These are phyloP conservation scores for Contarinia nasturtii DNA, from an alignment of 1,140 invertebrate species.

Conservation along the genomic window DNA sequence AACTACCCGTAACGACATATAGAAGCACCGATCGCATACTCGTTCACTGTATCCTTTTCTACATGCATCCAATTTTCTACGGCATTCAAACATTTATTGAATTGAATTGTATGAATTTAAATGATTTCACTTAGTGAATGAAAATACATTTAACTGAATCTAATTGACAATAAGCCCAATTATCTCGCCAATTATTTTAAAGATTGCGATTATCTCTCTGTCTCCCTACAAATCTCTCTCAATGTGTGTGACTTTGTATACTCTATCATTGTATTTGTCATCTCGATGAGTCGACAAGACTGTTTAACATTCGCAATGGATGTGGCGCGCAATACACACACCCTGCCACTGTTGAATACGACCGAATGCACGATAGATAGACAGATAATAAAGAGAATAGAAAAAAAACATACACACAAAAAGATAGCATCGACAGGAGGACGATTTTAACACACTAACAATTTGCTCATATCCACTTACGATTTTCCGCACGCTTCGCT, in stretches of 20 bases:
- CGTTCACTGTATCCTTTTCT: too few species aligned
- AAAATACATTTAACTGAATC: too few species aligned
- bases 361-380: too few species aligned
- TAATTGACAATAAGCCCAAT: conserved; percentile 4
- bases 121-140: too few species aligned
- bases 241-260: neutral
- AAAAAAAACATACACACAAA: neutral
- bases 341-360: neutral
- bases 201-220: conserved; percentile 1
- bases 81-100: too few species aligned
- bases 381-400: too few species aligned
- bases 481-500: neutral
- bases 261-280: neutral
- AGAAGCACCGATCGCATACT: too few species aligned
- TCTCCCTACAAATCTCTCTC: neutral
- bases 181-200: conserved; percentile 3
- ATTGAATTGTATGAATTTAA: too few species aligned
- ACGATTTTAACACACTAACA: neutral
- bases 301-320: neutral
- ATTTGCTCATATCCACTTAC: neutral
- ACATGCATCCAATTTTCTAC: too few species aligned
- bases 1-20: too few species aligned
- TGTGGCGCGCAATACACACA: neutral
- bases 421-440: neutral
- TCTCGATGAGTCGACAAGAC: neutral